Evolutionary conservation across 1,140 invertebrate genomes (phyloP), one percentile per base, ranked within the genome.

Genomic region (Akabosia matsudoensis): DNA sequence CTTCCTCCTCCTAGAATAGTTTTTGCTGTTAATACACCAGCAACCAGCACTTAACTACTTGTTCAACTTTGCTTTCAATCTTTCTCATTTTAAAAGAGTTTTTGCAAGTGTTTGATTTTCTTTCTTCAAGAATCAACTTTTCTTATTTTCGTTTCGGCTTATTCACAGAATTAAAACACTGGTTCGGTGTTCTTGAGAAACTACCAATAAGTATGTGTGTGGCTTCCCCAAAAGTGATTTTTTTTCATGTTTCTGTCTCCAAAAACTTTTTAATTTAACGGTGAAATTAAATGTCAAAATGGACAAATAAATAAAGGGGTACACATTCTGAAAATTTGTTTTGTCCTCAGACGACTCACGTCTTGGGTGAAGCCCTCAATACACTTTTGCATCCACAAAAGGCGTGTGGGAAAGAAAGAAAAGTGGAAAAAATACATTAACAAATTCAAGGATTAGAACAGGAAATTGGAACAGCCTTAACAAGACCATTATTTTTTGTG

Each of bases 21-120:
- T n/a, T n/a, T n/a, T 18, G 18, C 37, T 10, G 7, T 45, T 45
- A 45, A 45, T 45, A 45, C 37, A 45, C 37, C 37, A 45, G 18
- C 37, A n/a, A n/a, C n/a, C n/a, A n/a, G 54, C 22, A 56, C 54
- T 16, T 56, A 56, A 56, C 7, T 45, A 10, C 37, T 28, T 28
- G 24, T 67, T 67, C 61, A 67, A 67, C 61, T 67, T 67, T 28
- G 26, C 61, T 67, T 67, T 67, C 7, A 22, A 67, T 31, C 61
- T 67, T 28, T 28, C 24, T 16, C 26, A 67, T 67, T 67, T 67
- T 30, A 67, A 67, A 67, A 30, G 10, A 30, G 30, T 67, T 67
- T 67, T 67, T 67, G 61, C 61, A 67, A 67, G 61, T 67, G 61
- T 67, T 67, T 67, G 61, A 31, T 31, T 67, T 67, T 30, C 61